Conservation (phyloP, 2,113 vertebrate genomes). For the Catharus bicknelli region DNA sequence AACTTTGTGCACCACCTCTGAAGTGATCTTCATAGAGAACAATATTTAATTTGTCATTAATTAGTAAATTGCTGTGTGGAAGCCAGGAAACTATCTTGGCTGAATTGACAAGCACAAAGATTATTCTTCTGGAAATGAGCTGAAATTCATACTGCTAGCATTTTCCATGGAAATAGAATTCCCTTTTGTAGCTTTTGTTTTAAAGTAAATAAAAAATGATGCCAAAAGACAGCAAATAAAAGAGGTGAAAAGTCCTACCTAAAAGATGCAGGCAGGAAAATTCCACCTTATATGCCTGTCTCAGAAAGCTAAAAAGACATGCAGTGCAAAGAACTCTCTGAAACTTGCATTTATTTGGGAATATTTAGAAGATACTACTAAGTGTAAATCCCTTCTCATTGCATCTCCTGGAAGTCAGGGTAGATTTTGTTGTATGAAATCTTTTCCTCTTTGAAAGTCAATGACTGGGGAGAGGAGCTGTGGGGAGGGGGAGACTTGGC, state of each 20-base stretch:
- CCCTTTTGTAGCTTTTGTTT: conserved; percentile 63
- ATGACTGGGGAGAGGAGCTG: conserved; percentile 59
- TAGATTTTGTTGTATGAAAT: conserved; percentile 73
- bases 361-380: not conserved
- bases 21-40: conserved; percentile 53
- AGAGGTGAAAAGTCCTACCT: conserved; percentile 51
- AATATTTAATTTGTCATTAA: conserved; percentile 75
- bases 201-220: conserved; percentile 71
- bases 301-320: not conserved
- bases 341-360: conserved; percentile 26
- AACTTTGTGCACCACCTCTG: conserved; percentile 29
- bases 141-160: conserved; percentile 69
- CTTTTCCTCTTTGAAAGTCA: conserved; percentile 81
- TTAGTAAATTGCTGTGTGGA: conserved; percentile 71
- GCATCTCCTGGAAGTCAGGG: conserved; percentile 67
- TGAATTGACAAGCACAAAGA: conserved; percentile 55
- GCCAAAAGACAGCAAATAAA: conserved; percentile 60
- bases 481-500: conserved; percentile 51
- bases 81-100: conserved; percentile 51
- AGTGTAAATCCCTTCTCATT: conserved; percentile 18
- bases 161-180: conserved; percentile 77
- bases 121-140: conserved; percentile 70
- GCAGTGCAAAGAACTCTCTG: not conserved
- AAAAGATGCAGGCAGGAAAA: conserved; percentile 34
- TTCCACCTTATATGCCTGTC: not conserved